phyloP scores from a whole-genome alignment of 1,140 invertebrate genomes.

The Ooceraea biroi region DNA sequence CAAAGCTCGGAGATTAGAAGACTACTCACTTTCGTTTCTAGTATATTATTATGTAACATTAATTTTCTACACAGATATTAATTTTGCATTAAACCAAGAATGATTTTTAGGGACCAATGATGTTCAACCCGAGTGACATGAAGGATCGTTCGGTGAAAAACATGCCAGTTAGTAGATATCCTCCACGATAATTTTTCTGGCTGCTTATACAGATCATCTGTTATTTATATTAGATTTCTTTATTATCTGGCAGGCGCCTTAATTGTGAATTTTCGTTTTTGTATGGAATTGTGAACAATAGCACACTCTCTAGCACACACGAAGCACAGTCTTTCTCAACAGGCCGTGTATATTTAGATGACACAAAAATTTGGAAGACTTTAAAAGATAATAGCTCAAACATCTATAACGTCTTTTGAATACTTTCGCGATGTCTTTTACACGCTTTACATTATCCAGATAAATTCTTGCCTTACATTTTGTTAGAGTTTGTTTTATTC shows the following conservation, averaged over 20 bases:
- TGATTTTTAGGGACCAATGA: conserved; percentile 81
- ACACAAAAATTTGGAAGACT: neutral
- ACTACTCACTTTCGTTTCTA: conserved; percentile 1
- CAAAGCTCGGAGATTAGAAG: neutral
- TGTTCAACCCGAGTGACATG: conserved; percentile 80
- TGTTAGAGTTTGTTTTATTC: conserved; percentile 9
- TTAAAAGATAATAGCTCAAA: neutral
- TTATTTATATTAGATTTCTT: conserved; percentile 40
- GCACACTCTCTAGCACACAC: conserved; percentile 7
- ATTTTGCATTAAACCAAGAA: conserved; percentile 20
- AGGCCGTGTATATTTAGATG: neutral
- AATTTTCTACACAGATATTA: neutral
- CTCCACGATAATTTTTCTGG: conserved; percentile 78
- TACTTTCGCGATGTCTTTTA: neutral
- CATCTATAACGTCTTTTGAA: neutral
- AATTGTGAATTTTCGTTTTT: conserved; percentile 30
- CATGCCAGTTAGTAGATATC: conserved; percentile 76
- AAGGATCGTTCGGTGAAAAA: conserved; percentile 80
- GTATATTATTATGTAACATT: neutral
- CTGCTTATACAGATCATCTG: conserved; percentile 25
- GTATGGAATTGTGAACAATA: conserved; percentile 5
- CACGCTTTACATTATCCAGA: conserved; percentile 2
- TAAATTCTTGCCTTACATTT: conserved; percentile 8
- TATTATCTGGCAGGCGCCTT: conserved; percentile 33
- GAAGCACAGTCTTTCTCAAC: conserved; percentile 17